Base-by-base conservation (phyloP, 1,140 invertebrate species). In the Ceratina australensis region DNA sequence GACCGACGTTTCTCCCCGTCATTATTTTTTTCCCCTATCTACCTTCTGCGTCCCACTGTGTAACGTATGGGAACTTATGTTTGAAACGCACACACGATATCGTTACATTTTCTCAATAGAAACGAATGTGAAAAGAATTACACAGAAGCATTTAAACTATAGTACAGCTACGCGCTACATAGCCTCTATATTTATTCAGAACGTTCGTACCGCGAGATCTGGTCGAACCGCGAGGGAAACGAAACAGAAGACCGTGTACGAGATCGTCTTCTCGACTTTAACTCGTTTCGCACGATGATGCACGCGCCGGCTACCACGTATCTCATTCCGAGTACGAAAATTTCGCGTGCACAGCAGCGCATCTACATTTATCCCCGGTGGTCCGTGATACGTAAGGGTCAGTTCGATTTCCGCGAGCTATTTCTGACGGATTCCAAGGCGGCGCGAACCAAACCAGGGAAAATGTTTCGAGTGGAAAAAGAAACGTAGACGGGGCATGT, bases 401-500 rank as follows among this genome's bases (percentile, higher is more conserved):
- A 71, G 66, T 77, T 77, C 67, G 74, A 77, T 77, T 71, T 71
- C 73, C 74, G 67, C 67, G 66, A 61, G 54, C 74, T 54, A 77
- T 42, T 77, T 54, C 67, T 71, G 74, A 77, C 74, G 74, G 47
- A 71, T 71, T 63, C 74, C 15, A 49, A 18, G 5, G 3, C 13
- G 24, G 33, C 54, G 18, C 20, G 63, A 54, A 5, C 20, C 57
- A 71, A 63, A 42, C 33, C 57, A 69, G 54, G 47, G n/a, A 80
- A 71, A 80, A 81, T 85, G 76, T 87, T 86, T 80, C 82, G 79
- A 79, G 69, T 72, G 78, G 61, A 83, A 78, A 82, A 88, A 85
- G 81, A 88, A 86, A 86, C 83, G 85, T 78, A 83, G 84, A 86
- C 79, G 79, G 79, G 65, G 84, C 81, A 86, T 79, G 87, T 87